Conservation (phyloP, 2,113 vertebrate species). For the Colinus virginianus region DNA sequence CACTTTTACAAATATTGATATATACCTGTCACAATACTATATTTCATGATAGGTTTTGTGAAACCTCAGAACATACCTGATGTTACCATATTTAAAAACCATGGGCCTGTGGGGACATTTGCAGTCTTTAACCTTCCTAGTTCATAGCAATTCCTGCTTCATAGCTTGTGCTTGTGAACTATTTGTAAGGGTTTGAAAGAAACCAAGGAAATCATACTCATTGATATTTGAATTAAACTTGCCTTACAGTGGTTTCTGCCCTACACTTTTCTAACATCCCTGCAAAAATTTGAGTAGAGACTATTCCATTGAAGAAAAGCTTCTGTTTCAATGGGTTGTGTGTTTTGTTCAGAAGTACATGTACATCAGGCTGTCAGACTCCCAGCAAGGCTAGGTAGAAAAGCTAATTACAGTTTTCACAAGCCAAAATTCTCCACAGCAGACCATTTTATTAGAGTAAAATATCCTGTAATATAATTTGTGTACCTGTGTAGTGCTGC, state of each 20-base stretch:
- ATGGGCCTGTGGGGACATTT: not conserved
- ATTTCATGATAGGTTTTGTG: not conserved
- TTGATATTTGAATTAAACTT: not conserved
- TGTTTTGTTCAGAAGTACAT: not conserved
- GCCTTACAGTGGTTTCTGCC: not conserved
- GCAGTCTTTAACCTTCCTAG: not conserved
- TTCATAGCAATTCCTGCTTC: not conserved
- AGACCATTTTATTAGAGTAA: not conserved
- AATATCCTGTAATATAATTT: not conserved
- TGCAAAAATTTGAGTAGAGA: not conserved
- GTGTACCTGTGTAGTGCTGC: fast-evolving
- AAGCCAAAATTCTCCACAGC: not conserved
- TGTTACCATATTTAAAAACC: not conserved
- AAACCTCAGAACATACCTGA: not conserved
- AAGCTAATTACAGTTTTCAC: not conserved
- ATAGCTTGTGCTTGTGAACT: not conserved
- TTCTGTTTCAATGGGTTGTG: not conserved
- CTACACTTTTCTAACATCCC: not conserved
- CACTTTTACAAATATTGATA: fast-evolving
- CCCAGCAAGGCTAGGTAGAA: not conserved
- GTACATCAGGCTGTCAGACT: not conserved
- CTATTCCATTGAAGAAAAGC: not conserved
- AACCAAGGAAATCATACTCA: not conserved
- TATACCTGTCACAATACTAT: not conserved
- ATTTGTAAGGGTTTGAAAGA: not conserved